phyloP scores from a whole-genome alignment of 2,113 vertebrate genomes.

The Gambusia affinis region DNA sequence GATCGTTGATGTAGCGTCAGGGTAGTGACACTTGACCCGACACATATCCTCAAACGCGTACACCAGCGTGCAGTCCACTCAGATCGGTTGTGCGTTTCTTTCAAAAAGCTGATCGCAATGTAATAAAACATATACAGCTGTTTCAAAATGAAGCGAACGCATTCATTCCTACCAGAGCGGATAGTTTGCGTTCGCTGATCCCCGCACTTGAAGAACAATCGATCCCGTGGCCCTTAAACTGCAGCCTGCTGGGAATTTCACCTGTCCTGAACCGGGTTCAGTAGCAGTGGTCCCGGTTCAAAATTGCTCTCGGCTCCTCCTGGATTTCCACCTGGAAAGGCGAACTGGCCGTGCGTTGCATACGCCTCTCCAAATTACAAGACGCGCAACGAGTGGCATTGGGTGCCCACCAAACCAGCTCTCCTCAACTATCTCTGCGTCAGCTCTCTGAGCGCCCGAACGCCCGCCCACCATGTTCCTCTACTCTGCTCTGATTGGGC shows the following conservation, averaged over 20 bases:
- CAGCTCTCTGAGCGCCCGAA: slow-evolving; percentile 58
- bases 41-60: slow-evolving; percentile 29
- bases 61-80: not conserved
- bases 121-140: not conserved
- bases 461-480: slow-evolving; percentile 53
- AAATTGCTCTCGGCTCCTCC: slow-evolving; percentile 68
- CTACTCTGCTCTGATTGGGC: slow-evolving; percentile 52
- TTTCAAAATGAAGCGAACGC: not conserved
- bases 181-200: slow-evolving; percentile 20
- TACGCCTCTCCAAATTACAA: slow-evolving; percentile 79
- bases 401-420: slow-evolving; percentile 70
- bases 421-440: slow-evolving; percentile 65
- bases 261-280: slow-evolving; percentile 77
- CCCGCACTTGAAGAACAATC: slow-evolving; percentile 47
- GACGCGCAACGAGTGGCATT: slow-evolving; percentile 77
- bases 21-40: slow-evolving; percentile 38
- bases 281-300: slow-evolving; percentile 72
- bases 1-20: slow-evolving; percentile 7
- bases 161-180: slow-evolving; percentile 48
- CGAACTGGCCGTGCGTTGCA: slow-evolving; percentile 72
- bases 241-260: slow-evolving; percentile 77
- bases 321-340: slow-evolving; percentile 78
- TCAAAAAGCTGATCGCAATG: not conserved
- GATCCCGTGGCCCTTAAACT: slow-evolving; percentile 60
- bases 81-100: not conserved